Evolutionary conservation across 2,113 vertebrate species (phyloP).

Genomic region (Prietella phreatophila): DNA sequence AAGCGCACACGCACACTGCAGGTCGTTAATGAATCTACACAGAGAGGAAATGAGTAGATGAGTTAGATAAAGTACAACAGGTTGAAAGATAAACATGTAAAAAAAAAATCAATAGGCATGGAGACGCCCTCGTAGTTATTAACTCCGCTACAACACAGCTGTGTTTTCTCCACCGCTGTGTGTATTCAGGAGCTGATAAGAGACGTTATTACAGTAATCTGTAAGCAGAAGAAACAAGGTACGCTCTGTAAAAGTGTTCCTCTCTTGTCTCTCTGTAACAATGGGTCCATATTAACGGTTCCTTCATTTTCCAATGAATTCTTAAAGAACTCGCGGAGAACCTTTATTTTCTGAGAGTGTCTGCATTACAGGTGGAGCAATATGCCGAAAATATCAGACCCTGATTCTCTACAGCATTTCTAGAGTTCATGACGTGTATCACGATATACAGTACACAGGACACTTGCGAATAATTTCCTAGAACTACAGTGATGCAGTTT

Average conservation of each 20-base stretch:
- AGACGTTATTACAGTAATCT: not conserved
- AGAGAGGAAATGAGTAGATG: slow-evolving; percentile 3
- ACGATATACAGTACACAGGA: no score
- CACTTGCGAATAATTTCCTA: not conserved
- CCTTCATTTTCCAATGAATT: not conserved
- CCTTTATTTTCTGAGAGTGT: not conserved
- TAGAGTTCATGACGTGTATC: not conserved
- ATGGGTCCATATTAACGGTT: not conserved
- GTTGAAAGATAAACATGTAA: not conserved
- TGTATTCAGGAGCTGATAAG: slow-evolving; percentile 7
- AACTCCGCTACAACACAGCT: slow-evolving; percentile 8
- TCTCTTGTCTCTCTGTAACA: not conserved
- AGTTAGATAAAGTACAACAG: slow-evolving; percentile 4
- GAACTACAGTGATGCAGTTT: not conserved
- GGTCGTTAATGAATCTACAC: slow-evolving; percentile 33
- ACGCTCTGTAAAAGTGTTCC: not conserved
- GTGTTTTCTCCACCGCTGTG: slow-evolving; percentile 3
- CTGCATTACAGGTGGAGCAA: not conserved
- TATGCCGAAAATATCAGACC: not conserved
- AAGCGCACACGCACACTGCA: not conserved
- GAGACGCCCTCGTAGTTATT: slow-evolving; percentile 18
- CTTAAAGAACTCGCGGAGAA: not conserved
- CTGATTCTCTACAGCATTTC: not conserved
- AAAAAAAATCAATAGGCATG: slow-evolving; percentile 26
- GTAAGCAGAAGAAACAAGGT: not conserved